These are phyloP conservation scores for Fratercula arctica DNA, from an alignment of 2,797 vertebrate species.

Conservation along the genomic window DNA sequence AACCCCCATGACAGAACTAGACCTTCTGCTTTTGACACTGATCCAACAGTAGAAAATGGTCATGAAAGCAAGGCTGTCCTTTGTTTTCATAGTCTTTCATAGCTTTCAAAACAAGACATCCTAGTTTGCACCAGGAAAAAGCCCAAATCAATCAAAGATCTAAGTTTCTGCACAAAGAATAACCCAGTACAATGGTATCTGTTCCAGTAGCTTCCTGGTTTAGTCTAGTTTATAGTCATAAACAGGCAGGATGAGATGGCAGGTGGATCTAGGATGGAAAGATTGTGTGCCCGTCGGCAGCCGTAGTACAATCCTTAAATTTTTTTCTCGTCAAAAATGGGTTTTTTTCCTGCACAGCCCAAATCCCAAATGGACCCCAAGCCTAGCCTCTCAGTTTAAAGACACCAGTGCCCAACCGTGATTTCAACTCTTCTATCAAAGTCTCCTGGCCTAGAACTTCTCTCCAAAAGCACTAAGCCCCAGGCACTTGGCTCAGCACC, in stretches of 20 bases:
- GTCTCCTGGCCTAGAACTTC: neutral
- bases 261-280: neutral
- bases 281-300: neutral
- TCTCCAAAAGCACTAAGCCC: neutral
- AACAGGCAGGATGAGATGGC: neutral
- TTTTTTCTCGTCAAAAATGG: neutral
- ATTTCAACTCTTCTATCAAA: neutral
- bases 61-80: neutral
- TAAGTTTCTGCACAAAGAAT: neutral
- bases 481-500: neutral
- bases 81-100: too few species aligned
- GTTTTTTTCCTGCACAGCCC: rapidly evolving
- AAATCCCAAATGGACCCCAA: neutral
- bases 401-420: neutral
- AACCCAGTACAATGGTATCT: neutral
- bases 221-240: neutral
- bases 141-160: neutral
- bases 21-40: neutral
- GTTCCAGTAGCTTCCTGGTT: neutral
- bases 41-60: neutral
- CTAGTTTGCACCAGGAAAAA: neutral
- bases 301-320: neutral
- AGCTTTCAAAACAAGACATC: too few species aligned
- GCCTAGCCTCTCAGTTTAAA: neutral
- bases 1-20: neutral